Evolutionary conservation across 2,888 invertebrate genomes (phyloP).

Genomic region (Mythimna impura): DNA sequence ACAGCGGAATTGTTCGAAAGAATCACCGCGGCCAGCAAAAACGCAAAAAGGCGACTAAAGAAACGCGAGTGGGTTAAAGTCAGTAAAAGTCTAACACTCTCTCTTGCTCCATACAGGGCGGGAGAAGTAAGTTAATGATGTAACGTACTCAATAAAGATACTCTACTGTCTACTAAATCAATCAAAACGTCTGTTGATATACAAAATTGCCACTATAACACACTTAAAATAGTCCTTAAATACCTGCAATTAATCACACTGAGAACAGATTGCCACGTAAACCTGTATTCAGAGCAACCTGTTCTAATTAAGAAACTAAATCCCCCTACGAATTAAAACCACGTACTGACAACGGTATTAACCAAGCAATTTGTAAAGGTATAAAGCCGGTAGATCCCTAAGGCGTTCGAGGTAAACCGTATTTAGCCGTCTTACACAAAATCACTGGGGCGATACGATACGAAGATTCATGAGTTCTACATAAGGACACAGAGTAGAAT

Average conservation of each 20-base stretch:
- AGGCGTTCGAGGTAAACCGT: conserved; percentile 63
- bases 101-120: no score
- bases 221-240: conserved; percentile 19
- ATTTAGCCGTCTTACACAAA: conserved; percentile 55
- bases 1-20: no score
- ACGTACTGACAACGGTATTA: conserved; percentile 66
- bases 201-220: conserved; percentile 6
- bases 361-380: conserved; percentile 66
- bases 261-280: conserved; percentile 41
- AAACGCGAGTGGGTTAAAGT: no score
- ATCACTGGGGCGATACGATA: conserved; percentile 59
- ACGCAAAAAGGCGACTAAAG: no score
- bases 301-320: conserved; percentile 66
- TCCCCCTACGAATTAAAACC: conserved; percentile 66
- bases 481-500: conserved; percentile 15
- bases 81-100: no score
- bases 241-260: conserved; percentile 42
- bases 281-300: conserved; percentile 46
- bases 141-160: background rate
- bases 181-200: background rate
- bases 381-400: conserved; percentile 54
- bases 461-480: conserved; percentile 60
- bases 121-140: no score
- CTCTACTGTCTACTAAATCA: background rate
- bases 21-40: no score